Percentiles rank a stretch among this genome's conserved stretches.
Conservation (phyloP, 2,888 invertebrate genomes). For the Theodoxus fluviatilis region DNA sequence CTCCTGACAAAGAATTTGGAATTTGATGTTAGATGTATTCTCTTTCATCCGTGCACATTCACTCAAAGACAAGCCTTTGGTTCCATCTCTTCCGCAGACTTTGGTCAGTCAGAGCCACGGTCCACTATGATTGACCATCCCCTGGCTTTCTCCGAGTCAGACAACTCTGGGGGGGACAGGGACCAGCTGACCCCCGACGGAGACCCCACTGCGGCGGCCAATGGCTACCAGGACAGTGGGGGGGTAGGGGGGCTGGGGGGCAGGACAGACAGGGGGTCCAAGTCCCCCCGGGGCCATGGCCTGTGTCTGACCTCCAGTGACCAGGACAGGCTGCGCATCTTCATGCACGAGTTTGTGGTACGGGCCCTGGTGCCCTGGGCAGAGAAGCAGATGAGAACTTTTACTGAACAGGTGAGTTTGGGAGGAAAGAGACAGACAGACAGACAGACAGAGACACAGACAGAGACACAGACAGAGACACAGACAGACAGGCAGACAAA, state of each 20-base stretch:
- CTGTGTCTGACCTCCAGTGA: constrained; percentile 80
- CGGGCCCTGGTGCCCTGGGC: constrained; percentile 89
- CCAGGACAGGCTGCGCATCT: constrained; percentile 82
- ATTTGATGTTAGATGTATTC: too few relatives aligned
- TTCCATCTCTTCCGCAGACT: too few relatives aligned
- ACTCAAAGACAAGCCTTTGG: too few relatives aligned
- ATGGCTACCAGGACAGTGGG: constrained; percentile 34
- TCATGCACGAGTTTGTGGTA: constrained; percentile 86
- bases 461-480: constrained; percentile 11
- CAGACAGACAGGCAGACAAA: background rate
- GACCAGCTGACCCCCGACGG: constrained; percentile 30
- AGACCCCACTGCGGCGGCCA: constrained; percentile 39
- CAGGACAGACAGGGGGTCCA: constrained; percentile 23
- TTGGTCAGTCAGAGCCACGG: too few relatives aligned
- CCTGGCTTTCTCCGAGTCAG: constrained; percentile 37
- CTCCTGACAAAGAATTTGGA: too few relatives aligned
- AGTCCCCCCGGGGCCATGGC: constrained; percentile 53
- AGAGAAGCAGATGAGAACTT: constrained; percentile 82
- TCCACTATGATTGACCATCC: constrained; percentile 57
- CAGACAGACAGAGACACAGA: too few relatives aligned
- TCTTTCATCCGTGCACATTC: too few relatives aligned
- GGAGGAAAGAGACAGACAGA: background rate
- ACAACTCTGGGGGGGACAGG: constrained; percentile 22
- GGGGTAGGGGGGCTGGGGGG: background rate
- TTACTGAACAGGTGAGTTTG: constrained; percentile 64